A percentile compares a stretch with the other conserved stretches of the same genome.
Conservation (phyloP, 2,888 invertebrate species). For the Entomobrya multifasciata region DNA sequence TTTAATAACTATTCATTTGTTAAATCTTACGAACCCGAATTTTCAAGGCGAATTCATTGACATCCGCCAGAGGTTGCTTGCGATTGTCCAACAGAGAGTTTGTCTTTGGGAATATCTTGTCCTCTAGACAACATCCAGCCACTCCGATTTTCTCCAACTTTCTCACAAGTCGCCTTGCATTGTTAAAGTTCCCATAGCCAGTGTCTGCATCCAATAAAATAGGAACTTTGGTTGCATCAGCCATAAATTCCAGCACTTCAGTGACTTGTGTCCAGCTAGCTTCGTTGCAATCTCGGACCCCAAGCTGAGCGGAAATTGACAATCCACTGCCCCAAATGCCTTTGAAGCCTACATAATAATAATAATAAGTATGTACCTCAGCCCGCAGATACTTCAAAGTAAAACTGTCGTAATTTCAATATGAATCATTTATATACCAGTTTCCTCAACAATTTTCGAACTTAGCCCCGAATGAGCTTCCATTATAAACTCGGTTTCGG, state of each 20-base stretch:
- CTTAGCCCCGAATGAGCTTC: constrained; percentile 82
- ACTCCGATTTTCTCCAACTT: constrained; percentile 82
- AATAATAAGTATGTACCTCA: too few species aligned
- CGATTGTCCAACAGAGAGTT: constrained; percentile 82
- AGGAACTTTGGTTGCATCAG: constrained; percentile 82
- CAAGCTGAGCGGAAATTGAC: constrained; percentile 82
- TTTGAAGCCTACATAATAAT: constrained; percentile 79
- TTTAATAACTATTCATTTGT: constrained; percentile 1
- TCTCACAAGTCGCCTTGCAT: constrained; percentile 81
- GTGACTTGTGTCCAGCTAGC: constrained; percentile 82
- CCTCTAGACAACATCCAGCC: constrained; percentile 82
- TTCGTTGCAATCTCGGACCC: constrained; percentile 82
- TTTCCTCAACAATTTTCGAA: constrained; percentile 82
- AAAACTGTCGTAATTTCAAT: neutral
- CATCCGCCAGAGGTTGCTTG: constrained; percentile 81
- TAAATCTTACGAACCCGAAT: constrained; percentile 77
- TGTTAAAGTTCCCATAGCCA: constrained; percentile 82
- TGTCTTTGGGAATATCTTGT: constrained; percentile 82
- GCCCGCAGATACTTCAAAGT: neutral
- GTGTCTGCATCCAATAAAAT: constrained; percentile 82
- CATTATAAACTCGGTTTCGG: constrained; percentile 82
- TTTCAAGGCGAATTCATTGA: constrained; percentile 82
- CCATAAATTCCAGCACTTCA: constrained; percentile 82
- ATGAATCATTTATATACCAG: constrained; percentile 80
- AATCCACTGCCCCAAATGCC: constrained; percentile 82